Percentiles rank a stretch among this genome's conserved stretches.
Evolutionary conservation across 2,888 invertebrate species (phyloP).

Genomic region (Anaspis maculata): DNA sequence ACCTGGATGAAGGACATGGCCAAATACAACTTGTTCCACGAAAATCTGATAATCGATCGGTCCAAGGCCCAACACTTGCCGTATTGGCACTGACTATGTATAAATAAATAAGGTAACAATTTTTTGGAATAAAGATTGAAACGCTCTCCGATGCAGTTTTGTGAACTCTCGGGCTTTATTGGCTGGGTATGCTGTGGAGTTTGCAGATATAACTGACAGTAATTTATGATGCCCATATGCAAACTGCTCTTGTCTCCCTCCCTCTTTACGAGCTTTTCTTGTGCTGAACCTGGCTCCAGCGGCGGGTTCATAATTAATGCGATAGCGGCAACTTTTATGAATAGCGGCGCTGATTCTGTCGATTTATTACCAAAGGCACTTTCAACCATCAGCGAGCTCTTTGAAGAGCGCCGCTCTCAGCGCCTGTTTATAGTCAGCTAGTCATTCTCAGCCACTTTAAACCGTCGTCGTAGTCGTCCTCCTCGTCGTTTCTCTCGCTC

Average conservation of each 20-base stretch:
- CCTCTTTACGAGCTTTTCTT: too few relatives aligned
- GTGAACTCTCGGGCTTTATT: too few relatives aligned
- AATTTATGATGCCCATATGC: constrained; percentile 41
- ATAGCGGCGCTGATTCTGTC: constrained; percentile 41
- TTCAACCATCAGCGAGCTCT: constrained; percentile 33
- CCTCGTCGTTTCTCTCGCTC: not conserved
- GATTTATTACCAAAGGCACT: constrained; percentile 42
- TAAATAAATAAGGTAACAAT: too few relatives aligned
- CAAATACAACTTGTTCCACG: too few relatives aligned
- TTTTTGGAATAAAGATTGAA: too few relatives aligned
- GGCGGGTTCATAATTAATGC: constrained; percentile 40
- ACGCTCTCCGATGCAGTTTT: too few relatives aligned
- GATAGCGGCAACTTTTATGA: constrained; percentile 43
- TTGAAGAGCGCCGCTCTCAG: constrained; percentile 33
- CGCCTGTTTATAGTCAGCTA: constrained; percentile 31
- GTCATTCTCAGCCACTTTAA: constrained; percentile 30
- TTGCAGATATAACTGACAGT: constrained; percentile 35
- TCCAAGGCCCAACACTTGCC: too few relatives aligned
- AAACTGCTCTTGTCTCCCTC: constrained; percentile 38
- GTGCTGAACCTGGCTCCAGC: constrained; percentile 27
- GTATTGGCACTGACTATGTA: too few relatives aligned
- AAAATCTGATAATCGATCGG: too few relatives aligned
- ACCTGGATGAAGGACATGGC: too few relatives aligned
- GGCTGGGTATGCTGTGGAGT: constrained; percentile 36
- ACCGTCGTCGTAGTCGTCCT: not conserved